These are phyloP conservation scores for Drosophila kanapiae DNA, from an alignment of 1,140 invertebrate genomes.

Conservation along the genomic window DNA sequence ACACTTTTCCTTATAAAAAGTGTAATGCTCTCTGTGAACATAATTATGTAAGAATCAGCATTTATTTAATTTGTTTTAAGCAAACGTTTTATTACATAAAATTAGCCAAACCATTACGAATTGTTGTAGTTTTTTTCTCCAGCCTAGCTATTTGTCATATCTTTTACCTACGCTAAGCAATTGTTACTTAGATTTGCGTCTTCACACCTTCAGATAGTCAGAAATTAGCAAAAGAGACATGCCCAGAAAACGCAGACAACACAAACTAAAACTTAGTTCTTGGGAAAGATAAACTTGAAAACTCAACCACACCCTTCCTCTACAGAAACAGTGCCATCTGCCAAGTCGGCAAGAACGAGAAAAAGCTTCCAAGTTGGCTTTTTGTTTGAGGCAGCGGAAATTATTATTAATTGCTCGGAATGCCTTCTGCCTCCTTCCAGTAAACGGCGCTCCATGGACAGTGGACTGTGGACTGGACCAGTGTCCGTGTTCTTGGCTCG, in stretches of 20 bases:
- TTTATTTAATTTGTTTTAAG: not conserved
- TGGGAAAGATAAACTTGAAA: slow-evolving; percentile 29
- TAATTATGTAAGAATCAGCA: not conserved
- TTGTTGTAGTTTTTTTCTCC: not conserved
- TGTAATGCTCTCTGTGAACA: not conserved
- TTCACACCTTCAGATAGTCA: slow-evolving; percentile 21
- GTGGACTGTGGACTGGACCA: not conserved
- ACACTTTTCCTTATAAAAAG: too few relatives aligned
- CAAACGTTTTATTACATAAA: not conserved
- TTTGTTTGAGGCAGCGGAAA: slow-evolving; percentile 68
- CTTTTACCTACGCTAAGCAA: not conserved
- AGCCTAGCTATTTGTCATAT: slow-evolving; percentile 4
- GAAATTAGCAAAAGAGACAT: slow-evolving; percentile 44
- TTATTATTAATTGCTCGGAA: slow-evolving; percentile 82
- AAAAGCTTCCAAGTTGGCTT: slow-evolving; percentile 57
- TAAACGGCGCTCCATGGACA: slow-evolving; percentile 21
- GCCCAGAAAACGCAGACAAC: slow-evolving; percentile 14
- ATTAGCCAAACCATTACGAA: not conserved
- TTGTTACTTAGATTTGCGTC: slow-evolving; percentile 16
- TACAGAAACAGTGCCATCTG: slow-evolving; percentile 22
- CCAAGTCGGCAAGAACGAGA: slow-evolving; percentile 23
- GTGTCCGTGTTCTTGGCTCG: slow-evolving; percentile 40
- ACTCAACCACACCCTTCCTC: slow-evolving; percentile 17
- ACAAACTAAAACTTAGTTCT: slow-evolving; percentile 27
- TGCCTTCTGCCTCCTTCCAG: slow-evolving; percentile 42